Conservation (phyloP, 2,888 invertebrate genomes). For the Acanthosoma haemorrhoidale region DNA sequence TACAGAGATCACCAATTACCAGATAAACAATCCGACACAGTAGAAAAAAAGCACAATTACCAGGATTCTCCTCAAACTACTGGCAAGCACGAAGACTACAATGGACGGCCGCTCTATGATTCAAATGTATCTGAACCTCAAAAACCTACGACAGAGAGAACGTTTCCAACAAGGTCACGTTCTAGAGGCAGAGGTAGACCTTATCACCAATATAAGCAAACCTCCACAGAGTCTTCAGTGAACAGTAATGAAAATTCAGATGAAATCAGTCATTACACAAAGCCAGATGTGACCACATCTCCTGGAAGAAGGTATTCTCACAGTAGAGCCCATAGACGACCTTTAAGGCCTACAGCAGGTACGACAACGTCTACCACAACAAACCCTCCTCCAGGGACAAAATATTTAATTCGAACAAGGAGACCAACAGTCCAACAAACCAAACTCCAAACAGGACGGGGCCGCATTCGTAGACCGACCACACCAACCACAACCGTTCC, state of each 20-base stretch:
- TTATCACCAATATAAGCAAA: slow-evolving; percentile 27
- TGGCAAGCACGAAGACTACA: background rate
- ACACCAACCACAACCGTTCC: slow-evolving; percentile 43
- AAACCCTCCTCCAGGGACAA: slow-evolving; percentile 34
- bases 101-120: background rate
- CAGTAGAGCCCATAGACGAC: slow-evolving; percentile 37
- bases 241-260: slow-evolving; percentile 29
- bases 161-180: slow-evolving; percentile 29
- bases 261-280: background rate
- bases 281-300: background rate
- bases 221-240: slow-evolving; percentile 38
- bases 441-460: slow-evolving; percentile 36
- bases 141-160: slow-evolving; percentile 32
- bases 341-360: slow-evolving; percentile 32
- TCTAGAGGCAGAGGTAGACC: slow-evolving; percentile 36
- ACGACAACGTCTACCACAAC: slow-evolving; percentile 28
- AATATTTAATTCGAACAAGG: slow-evolving; percentile 39
- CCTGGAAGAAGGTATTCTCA: background rate
- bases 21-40: background rate
- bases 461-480: slow-evolving; percentile 44
- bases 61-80: background rate
- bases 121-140: slow-evolving; percentile 27
- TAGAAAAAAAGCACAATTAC: background rate
- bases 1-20: background rate
- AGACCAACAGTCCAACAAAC: slow-evolving; percentile 34